Base-by-base conservation (phyloP, 64 coral and sea anemone genomes). In the Acropora tenuis region DNA sequence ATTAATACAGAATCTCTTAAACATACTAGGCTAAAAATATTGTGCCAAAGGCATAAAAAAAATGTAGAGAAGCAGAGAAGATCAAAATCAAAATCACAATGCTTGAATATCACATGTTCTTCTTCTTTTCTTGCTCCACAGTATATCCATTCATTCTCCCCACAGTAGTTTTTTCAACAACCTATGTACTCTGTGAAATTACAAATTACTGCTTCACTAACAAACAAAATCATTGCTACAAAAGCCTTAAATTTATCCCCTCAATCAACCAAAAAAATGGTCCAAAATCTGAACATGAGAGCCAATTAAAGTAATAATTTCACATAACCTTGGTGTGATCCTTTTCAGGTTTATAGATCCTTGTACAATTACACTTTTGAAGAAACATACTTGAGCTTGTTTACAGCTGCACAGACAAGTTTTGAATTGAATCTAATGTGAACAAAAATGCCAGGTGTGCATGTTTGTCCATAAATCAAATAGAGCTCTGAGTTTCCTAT, bases 331-430 rank as follows among this genome's bases (percentile, higher is more conserved):
- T 85, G 48, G 6, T 71, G 42, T n/a, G 16, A 68, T 85, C 72
- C 46, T 71, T 85, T n/a, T 85, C 63, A 5, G 82, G 72, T 49
- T 69, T 85, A 72, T 65, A 48, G 46, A 67, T 67, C 66, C 82
- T 65, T 18, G 68, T 58, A 71, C 82, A 85, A 61, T 85, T 85
- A 85, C 82, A 85, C n/a, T 69, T 85, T 85, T 85, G 82, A 85
- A 85, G 82, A 49, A 85, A 85, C 82, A 85, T 85, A 43, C 63
- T 85, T 65, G 44, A 30, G 15, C 17, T 78, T 85, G 46, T 67
- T 85, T 85, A 71, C 42, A 85, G 63, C 43, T 30, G 60, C 60
- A 8, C 6, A 55, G 52, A 10, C 10, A 16, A 46, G 82, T 3
- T 47, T 43, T 7, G 6, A 55, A 7, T 30, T 40, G 69, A 43